Conservation (phyloP, 2,888 invertebrate species). For the Drosophila cognata region DNA sequence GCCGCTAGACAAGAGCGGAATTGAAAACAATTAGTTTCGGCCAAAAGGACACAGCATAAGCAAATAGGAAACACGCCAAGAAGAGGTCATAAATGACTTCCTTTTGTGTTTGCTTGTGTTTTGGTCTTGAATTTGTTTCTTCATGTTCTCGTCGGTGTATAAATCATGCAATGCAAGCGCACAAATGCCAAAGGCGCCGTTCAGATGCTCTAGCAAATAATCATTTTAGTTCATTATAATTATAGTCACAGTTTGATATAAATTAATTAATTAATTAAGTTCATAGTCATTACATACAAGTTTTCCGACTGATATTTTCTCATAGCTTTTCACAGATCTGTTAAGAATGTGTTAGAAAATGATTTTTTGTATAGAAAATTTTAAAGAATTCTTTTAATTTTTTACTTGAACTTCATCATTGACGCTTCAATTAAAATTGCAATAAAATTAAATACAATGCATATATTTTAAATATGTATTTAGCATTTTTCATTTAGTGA, state of each 20-base stretch:
- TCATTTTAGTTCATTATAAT: not conserved
- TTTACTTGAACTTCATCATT: not conserved
- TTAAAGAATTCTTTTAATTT: not conserved
- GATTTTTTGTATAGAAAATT: too few species aligned
- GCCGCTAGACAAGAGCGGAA: conserved; percentile 71
- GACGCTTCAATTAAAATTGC: too few species aligned
- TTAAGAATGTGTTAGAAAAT: not conserved
- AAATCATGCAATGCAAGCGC: not conserved
- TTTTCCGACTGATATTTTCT: not conserved
- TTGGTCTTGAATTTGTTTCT: not conserved
- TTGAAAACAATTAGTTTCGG: conserved; percentile 56
- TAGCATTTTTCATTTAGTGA: not conserved
- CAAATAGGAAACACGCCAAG: conserved; percentile 13
- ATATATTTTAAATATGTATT: not conserved
- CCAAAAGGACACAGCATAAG: conserved; percentile 11
- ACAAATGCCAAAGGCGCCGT: conserved; percentile 19
- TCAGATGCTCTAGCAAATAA: conserved; percentile 29
- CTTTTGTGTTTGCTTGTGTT: conserved; percentile 32
- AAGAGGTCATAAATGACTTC: conserved; percentile 67
- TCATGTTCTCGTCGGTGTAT: conserved; percentile 6
- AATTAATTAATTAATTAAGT: not conserved
- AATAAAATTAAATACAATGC: not conserved
- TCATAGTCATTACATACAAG: not conserved
- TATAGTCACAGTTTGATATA: not conserved
- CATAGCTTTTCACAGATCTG: not conserved